Evolutionary conservation across 2,888 invertebrate species (phyloP), one percentile per base, ranked within the genome.

Genomic region (Chymomyza fuscimana): DNA sequence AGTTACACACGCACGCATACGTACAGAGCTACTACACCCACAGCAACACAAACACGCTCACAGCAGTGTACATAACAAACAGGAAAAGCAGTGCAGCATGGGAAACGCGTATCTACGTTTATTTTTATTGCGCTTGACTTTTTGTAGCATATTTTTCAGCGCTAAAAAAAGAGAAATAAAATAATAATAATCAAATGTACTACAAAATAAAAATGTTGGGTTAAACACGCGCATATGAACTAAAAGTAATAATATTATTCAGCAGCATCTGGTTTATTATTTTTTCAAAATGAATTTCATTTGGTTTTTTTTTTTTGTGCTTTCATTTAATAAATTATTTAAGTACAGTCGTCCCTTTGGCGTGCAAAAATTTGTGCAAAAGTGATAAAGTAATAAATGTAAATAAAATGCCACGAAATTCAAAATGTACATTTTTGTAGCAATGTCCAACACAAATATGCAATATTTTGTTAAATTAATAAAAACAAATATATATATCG

Each of bases 211-310:
- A 16, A 19, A 70, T 73, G 61, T 7, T 32, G 7, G 7, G 9
- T 7, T 5, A 32, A 32, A 32, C 32, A 32, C 32, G 32, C 58
- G 71, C 80, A 87, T 86, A 86, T 87, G 75, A 85, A 87, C 87
- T 74, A 86, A 86, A 74, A 75, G 72, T 65, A 73, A 78, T 76
- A 85, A 82, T 80, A 80, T 86, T 32, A 32, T 32, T 32, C 32
- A 32, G 32, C 87, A 69, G 79, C 79, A 87, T 83, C 80, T 83
- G 77, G 74, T 80, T 82, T 59, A 6, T 12, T 59, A 22, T 59
- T 15, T 59, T 59, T 59, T 59, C 59, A n/a, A 54, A 54, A 9
- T 22, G 54, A 29, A 29, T 32, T 7, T 32, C 0, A 32, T 32
- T 32, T 7, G 0, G 32, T 59, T 67, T 68, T 73, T 79, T 85